Conservation (phyloP, 2,797 vertebrate species). For the Dendrocincla tyrannina region DNA sequence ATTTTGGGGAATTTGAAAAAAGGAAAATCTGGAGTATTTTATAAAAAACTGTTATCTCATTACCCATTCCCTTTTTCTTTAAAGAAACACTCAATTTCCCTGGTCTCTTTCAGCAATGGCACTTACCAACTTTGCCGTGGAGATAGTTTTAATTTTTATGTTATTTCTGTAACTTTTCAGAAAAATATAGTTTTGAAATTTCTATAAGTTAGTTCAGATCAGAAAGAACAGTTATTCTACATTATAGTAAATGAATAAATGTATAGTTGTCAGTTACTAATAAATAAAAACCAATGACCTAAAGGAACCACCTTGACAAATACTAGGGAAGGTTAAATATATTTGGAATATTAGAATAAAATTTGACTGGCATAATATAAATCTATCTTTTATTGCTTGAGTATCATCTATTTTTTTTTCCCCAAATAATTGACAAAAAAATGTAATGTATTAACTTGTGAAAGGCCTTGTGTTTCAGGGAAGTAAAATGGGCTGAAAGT, state of each 20-base stretch:
- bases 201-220: not conserved
- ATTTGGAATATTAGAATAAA: not conserved
- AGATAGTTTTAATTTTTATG: not conserved
- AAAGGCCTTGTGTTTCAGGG: not conserved
- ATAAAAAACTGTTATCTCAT: not conserved
- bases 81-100: not conserved
- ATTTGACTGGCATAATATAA: not conserved
- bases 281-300: not conserved
- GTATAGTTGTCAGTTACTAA: not conserved
- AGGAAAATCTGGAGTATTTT: not conserved
- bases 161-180: not conserved
- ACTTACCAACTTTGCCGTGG: not conserved
- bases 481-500: not conserved
- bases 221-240: not conserved
- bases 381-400: fast-evolving
- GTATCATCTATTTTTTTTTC: not conserved
- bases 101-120: not conserved
- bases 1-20: not conserved
- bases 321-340: not conserved
- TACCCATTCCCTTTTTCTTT: not conserved
- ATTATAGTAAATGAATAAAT: not conserved
- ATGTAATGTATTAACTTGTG: not conserved
- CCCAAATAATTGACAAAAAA: not conserved
- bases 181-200: not conserved
- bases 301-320: not conserved